Base-by-base conservation (phyloP, 2,888 invertebrate species). In the Hyles lineata region DNA sequence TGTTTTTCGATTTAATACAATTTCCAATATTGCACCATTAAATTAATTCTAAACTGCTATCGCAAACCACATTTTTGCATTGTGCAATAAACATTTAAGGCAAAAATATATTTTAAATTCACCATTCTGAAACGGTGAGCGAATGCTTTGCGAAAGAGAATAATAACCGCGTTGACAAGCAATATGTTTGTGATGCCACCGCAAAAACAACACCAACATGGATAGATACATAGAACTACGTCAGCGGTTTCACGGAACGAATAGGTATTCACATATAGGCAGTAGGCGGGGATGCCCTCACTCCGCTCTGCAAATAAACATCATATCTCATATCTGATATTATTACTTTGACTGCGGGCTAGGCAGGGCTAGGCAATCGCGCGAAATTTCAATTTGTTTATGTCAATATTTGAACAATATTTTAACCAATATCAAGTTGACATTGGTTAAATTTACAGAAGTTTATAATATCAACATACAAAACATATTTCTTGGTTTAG, bases 131-230 rank as follows among this genome's bases (percentile, higher is more conserved):
- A 55, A 55, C n/a, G 5, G 19, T 55, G 55, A 55, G 55, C 55
- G 5, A 55, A 55, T 7, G 55, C 55, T 55, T 55, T n/a, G 55
- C 35, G 7, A 62, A 67, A 43, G 63, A 67, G n/a, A 43, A 67
- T 25, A 61, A 61, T 43, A 67, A 43, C 17, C 43, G 17, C 17
- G 63, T 43, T 67, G 67, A 17, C 67, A 50, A 63, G 43, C 43
- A 67, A 67, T 67, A 23, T 67, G 23, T 67, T 67, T 43, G 50
- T 67, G 67, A 63, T 67, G 43, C 21, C 23, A 67, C 67, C 50
- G 25, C 67, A 67, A 67, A 43, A 67, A 67, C 67, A 67, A 50
- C n/a, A 67, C 67, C 50, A 17, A 50, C 43, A 62, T 62, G 17
- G 43, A 67, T 50, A 17, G 67, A 50, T 43, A 67, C 35, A 35